Conservation (phyloP, 2,113 vertebrate genomes). For the Urocolius indicus region DNA sequence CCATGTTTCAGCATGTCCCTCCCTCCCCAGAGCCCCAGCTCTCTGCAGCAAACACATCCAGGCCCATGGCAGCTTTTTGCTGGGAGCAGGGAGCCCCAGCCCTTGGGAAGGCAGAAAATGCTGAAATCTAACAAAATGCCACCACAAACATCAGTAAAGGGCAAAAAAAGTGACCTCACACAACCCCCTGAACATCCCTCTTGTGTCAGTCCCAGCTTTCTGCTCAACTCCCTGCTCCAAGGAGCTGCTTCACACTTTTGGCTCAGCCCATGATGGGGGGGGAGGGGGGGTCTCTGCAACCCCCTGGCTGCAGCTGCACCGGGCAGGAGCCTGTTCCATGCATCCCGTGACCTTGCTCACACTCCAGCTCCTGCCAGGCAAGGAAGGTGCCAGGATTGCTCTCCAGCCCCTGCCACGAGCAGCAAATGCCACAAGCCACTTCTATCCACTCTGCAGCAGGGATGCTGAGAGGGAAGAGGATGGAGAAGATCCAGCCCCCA, state of each 20-base stretch:
- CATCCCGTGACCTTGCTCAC: background rate
- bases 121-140: fast-evolving
- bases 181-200: background rate
- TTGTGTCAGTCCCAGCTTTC: background rate
- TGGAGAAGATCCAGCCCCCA: background rate
- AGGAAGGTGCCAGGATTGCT: background rate
- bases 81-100: no score
- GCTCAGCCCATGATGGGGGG: background rate
- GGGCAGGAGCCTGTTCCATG: background rate
- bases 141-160: background rate
- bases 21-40: no score
- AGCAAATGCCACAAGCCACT: background rate
- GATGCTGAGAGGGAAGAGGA: background rate
- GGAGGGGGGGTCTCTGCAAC: background rate
- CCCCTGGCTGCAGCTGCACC: background rate
- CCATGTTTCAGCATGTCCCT: no score
- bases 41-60: no score
- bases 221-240: background rate
- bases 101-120: background rate
- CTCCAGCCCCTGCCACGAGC: background rate
- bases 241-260: background rate
- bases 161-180: background rate
- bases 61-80: no score
- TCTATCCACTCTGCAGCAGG: background rate
- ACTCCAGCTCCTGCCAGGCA: background rate